These are phyloP conservation scores for Herpetotheres cachinnans DNA, from an alignment of 2,113 vertebrate genomes.

Conservation along the genomic window DNA sequence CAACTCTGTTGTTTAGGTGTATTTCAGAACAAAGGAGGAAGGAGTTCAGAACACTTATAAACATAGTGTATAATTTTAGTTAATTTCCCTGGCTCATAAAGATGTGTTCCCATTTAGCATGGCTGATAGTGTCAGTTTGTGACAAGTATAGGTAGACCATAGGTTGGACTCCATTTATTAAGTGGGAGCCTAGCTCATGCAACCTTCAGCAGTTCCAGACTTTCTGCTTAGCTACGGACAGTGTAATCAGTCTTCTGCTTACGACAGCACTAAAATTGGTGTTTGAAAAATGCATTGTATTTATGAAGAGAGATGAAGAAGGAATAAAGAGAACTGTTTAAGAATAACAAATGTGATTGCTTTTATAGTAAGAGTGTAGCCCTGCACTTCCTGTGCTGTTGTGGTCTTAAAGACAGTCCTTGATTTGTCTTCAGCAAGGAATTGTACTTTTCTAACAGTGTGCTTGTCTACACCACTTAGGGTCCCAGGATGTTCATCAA, in stretches of 20 bases:
- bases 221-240: background rate
- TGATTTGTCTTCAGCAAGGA: background rate
- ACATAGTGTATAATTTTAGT: background rate
- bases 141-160: background rate
- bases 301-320: background rate
- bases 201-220: background rate
- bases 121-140: background rate
- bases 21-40: background rate
- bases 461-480: rapidly evolving
- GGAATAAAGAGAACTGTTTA: background rate
- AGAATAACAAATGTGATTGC: slow-evolving; percentile 13
- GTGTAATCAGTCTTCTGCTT: background rate
- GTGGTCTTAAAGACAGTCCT: background rate
- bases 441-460: background rate
- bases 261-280: background rate
- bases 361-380: background rate
- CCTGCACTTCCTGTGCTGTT: background rate
- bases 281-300: background rate
- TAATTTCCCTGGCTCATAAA: background rate
- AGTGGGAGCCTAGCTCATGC: background rate
- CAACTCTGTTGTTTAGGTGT: background rate
- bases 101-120: background rate
- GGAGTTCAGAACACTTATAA: background rate
- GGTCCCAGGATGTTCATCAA: background rate
- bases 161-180: background rate